Conservation (phyloP, 2,797 vertebrate genomes). For the Smutsia gigantea region DNA sequence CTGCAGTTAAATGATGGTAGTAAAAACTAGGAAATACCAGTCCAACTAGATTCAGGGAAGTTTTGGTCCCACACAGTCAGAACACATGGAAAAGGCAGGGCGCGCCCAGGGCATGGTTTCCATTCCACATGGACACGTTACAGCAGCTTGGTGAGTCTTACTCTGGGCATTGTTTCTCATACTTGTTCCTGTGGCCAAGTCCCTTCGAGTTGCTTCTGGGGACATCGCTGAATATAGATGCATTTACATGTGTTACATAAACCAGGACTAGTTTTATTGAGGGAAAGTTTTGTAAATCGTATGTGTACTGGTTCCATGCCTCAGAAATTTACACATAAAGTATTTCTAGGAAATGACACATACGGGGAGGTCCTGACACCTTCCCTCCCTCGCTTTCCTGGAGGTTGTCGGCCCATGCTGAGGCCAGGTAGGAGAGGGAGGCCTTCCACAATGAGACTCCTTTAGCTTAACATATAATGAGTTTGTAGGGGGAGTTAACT, state of each 20-base stretch:
- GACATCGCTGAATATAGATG: background rate
- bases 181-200: background rate
- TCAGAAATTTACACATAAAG: background rate
- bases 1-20: background rate
- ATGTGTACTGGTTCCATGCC: background rate
- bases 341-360: background rate
- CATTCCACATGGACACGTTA: rapidly evolving
- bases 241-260: background rate
- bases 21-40: background rate
- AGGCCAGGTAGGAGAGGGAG: background rate
- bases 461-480: background rate
- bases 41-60: background rate
- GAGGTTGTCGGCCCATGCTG: background rate
- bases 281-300: background rate
- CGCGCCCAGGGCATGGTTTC: background rate
- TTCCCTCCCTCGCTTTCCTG: background rate
- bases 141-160: background rate
- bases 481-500: background rate
- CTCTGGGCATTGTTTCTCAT: background rate
- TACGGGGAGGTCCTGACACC: background rate
- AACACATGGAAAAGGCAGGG: background rate
- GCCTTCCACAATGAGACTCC: background rate
- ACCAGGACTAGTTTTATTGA: background rate
- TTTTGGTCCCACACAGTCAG: background rate
- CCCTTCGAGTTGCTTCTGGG: background rate